Evolutionary conservation across 2,888 invertebrate species (phyloP), one percentile per base, ranked within the genome.

Genomic region (Plemyria rubiginata): DNA sequence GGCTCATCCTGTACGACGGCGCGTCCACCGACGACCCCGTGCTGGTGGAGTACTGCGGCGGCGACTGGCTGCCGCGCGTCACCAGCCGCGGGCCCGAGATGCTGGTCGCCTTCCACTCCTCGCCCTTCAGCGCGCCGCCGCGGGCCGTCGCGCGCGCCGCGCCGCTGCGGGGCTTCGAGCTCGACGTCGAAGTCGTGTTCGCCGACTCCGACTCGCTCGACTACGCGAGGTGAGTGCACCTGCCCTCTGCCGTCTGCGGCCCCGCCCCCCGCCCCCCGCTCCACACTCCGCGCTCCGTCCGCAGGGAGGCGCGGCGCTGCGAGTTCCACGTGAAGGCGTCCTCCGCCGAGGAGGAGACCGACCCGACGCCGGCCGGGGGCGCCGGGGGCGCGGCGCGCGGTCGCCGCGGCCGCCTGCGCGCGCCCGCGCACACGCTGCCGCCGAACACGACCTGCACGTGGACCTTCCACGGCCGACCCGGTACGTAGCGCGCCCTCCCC

Each of bases 371-470:
- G 93, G 93, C 76, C 81, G 95, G 70, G 29, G 66, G 64, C 81
- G 36, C 36, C 9, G 36, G 11, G 93, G 96, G 96, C 97, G 70
- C 97, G 3, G 40, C n/a, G n/a, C 87, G 92, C 36, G 96, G 95
- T 50, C 93, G 97, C 43, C 95, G 95, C 76, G 97, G 97, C 3
- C 92, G 94, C 22, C 88, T 97, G 54, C 93, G 96, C 51, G 96
- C 97, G 70, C 97, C 97, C 0, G 94, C 96, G 54, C 97, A 98
- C 89, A 96, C 97, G 51, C 92, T 97, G 74, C 96, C 97, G 15
- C 97, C 97, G 0, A 96, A 96, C 80, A 96, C 97, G 60, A 97
- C 97, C 49, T 98, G 98, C 91, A 96, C 96, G 32, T 98, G 97
- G 94, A 95, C 95, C 71, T 97, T 98, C 83, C 95, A 95, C 80